Conservation (phyloP, 2,113 vertebrate genomes). For the Ovis canadensis region DNA sequence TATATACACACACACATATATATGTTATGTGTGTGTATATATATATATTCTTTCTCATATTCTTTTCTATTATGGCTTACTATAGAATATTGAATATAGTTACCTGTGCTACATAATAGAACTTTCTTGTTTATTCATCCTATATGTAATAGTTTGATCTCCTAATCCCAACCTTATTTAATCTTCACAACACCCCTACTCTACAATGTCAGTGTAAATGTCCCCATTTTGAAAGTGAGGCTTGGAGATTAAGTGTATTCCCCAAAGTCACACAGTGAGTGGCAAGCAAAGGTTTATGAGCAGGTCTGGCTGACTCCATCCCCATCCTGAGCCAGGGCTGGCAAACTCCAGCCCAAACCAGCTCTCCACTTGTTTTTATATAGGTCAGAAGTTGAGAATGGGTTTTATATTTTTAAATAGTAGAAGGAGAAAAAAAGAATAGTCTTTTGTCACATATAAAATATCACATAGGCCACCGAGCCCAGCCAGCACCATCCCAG, state of each 20-base stretch:
- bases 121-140: not conserved
- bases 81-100: not conserved
- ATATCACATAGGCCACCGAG: not conserved
- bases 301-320: not conserved
- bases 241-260: not conserved
- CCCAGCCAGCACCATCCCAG: rapidly evolving
- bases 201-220: not conserved
- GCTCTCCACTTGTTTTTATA: not conserved
- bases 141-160: not conserved
- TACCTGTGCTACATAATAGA: not conserved
- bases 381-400: not conserved
- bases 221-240: not conserved
- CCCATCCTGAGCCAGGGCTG: not conserved
- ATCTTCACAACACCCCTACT: not conserved
- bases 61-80: not conserved
- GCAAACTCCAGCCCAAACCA: not conserved
- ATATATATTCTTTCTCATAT: not conserved
- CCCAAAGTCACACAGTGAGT: not conserved
- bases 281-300: not conserved
- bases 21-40: rapidly evolving
- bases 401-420: not conserved
- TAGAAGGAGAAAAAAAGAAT: not conserved
- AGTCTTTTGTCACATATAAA: not conserved
- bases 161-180: not conserved
- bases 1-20: too few species aligned